These are phyloP conservation scores for Propithecus deckenii DNA, from an alignment of 2,797 vertebrate genomes.

Conservation along the genomic window DNA sequence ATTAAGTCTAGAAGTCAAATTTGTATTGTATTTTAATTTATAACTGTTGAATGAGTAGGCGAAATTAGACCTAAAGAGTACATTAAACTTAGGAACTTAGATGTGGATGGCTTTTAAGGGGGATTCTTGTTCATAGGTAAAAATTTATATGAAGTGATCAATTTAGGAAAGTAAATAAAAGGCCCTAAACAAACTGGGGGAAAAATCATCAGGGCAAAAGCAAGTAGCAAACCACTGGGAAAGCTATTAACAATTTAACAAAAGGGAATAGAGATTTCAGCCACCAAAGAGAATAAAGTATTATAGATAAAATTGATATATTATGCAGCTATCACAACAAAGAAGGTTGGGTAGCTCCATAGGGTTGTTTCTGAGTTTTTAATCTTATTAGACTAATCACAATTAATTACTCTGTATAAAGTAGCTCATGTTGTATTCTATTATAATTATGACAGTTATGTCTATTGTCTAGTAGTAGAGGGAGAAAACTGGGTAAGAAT, in stretches of 20 bases:
- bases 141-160: not conserved
- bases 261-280: not conserved
- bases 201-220: not conserved
- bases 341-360: not conserved
- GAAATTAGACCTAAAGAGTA: not conserved
- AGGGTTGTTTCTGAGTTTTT: not conserved
- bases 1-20: slow-evolving; percentile 16
- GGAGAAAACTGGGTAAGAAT: not conserved
- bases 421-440: not conserved
- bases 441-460: not conserved
- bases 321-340: not conserved
- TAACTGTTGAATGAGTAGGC: not conserved
- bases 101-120: not conserved
- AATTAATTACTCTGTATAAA: not conserved
- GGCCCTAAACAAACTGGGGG: not conserved
- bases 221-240: not conserved
- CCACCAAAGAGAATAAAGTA: not conserved
- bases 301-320: not conserved
- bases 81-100: not conserved
- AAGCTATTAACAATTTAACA: slow-evolving; percentile 31
- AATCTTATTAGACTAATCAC: not conserved
- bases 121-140: not conserved
- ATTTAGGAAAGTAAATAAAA: slow-evolving; percentile 43
- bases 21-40: not conserved
- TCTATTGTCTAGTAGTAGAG: not conserved